Conservation (phyloP, 2,888 invertebrate species). For the Synanthedon formicaeformis region DNA sequence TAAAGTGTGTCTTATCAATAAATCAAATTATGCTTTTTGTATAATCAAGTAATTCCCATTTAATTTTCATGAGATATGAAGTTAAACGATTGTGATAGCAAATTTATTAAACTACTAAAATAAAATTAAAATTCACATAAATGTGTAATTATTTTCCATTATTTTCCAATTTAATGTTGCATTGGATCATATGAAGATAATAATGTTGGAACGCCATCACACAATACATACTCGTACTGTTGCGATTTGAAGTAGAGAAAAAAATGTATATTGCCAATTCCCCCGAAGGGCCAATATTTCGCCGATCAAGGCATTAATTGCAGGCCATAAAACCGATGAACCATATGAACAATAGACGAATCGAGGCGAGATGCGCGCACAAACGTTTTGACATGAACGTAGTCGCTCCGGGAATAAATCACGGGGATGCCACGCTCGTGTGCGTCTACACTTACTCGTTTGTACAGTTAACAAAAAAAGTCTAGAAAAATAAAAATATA, state of each 20-base stretch:
- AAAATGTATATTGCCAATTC: background rate
- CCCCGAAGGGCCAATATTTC: conserved; percentile 32
- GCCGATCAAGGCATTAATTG: conserved; percentile 48
- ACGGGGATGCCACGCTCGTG: conserved; percentile 42
- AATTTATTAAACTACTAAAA: too few species aligned
- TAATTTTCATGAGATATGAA: too few species aligned
- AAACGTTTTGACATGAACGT: conserved; percentile 42
- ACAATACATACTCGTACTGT: background rate
- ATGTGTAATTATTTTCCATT: too few species aligned
- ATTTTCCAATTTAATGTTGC: too few species aligned
- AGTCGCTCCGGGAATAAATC: conserved; percentile 45
- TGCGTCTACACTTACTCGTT: conserved; percentile 20
- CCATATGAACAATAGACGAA: conserved; percentile 26
- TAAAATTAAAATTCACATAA: too few species aligned
- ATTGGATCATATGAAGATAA: too few species aligned
- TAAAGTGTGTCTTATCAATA: too few species aligned
- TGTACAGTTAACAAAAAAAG: conserved; percentile 22
- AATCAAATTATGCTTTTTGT: too few species aligned
- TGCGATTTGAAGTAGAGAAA: background rate
- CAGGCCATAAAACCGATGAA: conserved; percentile 51
- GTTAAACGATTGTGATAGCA: too few species aligned
- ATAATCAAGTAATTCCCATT: too few species aligned
- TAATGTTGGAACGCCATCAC: background rate
- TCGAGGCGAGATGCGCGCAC: conserved; percentile 29
- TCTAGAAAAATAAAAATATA: background rate